Evolutionary conservation across 2,113 vertebrate genomes (phyloP), one percentile per base, ranked within the genome.

Genomic region (Tyrannus savana): DNA sequence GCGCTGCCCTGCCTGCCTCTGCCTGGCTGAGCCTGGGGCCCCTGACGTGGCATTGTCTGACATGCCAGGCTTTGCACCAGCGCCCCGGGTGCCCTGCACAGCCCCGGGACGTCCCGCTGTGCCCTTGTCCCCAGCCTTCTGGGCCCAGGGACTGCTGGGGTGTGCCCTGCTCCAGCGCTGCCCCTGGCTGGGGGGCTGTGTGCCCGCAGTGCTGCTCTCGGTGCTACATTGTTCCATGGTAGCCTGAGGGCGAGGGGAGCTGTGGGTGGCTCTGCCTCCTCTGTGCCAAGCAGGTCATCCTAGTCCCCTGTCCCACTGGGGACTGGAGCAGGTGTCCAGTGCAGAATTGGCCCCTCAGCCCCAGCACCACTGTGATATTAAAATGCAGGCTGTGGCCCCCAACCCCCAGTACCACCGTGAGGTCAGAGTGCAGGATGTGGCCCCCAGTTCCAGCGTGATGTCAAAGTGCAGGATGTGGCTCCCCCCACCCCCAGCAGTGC

Each of bases 1-100:
- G 27, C 15, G 60, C 82, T 74, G 41, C 80, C 82, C 60, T 24
- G 23, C 22, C 15, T 55, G 35, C 10, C 19, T 74, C 27, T 37
- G 49, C 41, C 46, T 33, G 17, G 5, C 39, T 0, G 2, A 79
- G 19, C 35, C 1, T 1, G 1, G 30, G 12, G 41, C 6, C 37
- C 37, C n/a, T 1, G 11, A 4, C 6, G 21, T 4, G 2, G 64
- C 7, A 3, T 8, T 30, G 19, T 33, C 49, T 0, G 2, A 19
- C 50, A 19, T 5, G 24, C 52, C 6, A 4, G 71, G n/a, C 59
- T 3, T 81, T 7, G 4, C 66, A 37, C 27, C 0, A 12, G 39
- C 4, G 6, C 23, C 19, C 46, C 2, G 19, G 41, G 28, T 49
- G 24, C 28, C 12, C n/a, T 10, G 30, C 28, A 33, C n/a, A 23